Conservation (phyloP, 1,140 invertebrate species). For the Pachyrhynchus sulphureomaculatus region DNA sequence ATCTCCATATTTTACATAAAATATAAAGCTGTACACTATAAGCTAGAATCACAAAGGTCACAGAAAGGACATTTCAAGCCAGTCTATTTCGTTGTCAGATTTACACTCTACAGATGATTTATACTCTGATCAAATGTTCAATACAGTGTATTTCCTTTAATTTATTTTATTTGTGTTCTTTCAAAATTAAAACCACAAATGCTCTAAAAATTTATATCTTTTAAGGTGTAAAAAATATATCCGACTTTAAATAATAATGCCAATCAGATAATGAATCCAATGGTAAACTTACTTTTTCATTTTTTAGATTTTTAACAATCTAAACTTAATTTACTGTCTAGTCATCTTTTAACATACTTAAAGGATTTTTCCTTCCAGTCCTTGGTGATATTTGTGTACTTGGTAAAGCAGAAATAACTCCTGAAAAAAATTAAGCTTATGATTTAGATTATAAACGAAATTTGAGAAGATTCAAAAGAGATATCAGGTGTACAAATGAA, state of each 20-base stretch:
- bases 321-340: conserved; percentile 4
- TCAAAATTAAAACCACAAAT: too few relatives aligned
- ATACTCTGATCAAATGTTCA: too few relatives aligned
- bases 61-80: neutral
- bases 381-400: conserved; percentile 10
- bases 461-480: too few relatives aligned
- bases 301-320: neutral
- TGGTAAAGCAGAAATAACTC: conserved; percentile 5
- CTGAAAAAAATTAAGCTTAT: neutral
- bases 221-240: neutral
- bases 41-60: conserved; percentile 32
- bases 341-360: conserved; percentile 39
- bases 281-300: neutral
- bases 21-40: conserved; percentile 31
- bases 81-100: neutral
- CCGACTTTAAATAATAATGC: neutral
- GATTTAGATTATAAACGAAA: too few relatives aligned
- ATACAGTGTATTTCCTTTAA: too few relatives aligned
- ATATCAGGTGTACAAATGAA: too few relatives aligned
- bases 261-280: neutral
- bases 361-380: conserved; percentile 36
- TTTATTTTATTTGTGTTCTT: too few relatives aligned
- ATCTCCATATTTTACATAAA: neutral
- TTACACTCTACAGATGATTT: too few relatives aligned
- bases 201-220: too few relatives aligned